A percentile compares a stretch with the other conserved stretches of the same genome.
These are phyloP conservation scores for Carposina sasakii DNA, from an alignment of 1,140 invertebrate species.

Conservation along the genomic window DNA sequence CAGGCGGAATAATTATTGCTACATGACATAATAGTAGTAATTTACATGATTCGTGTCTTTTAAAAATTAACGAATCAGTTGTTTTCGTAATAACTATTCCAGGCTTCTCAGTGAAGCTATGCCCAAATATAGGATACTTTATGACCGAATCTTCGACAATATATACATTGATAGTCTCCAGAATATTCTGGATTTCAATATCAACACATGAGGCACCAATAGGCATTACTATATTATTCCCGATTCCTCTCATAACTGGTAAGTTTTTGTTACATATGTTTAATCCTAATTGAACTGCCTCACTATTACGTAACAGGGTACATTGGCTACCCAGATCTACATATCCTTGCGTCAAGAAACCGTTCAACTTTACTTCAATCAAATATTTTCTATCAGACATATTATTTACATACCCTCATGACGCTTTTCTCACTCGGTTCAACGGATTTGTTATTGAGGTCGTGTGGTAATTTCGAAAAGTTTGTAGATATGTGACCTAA, in stretches of 20 bases:
- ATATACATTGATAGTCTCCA: not conserved
- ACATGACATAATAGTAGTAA: too few species aligned
- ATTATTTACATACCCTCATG: not conserved
- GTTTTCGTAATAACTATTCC: conserved; percentile 9
- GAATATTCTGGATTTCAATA: conserved; percentile 1
- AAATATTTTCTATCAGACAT: not conserved
- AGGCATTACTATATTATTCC: not conserved
- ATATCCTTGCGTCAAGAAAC: not conserved
- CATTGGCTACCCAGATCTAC: conserved; percentile 6
- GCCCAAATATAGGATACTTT: conserved; percentile 2
- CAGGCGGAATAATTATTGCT: too few species aligned
- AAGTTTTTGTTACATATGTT: not conserved
- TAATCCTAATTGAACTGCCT: not conserved
- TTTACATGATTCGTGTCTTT: not conserved
- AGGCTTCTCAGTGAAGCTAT: conserved; percentile 10
- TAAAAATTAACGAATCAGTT: not conserved
- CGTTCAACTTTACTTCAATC: not conserved
- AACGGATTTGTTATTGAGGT: not conserved
- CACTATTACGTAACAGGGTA: not conserved
- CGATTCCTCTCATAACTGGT: conserved; percentile 6
- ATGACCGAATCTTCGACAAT: conserved; percentile 7
- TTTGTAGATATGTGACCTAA: not conserved
- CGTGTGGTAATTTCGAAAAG: not conserved
- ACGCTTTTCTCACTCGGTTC: not conserved
- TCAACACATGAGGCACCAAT: not conserved